Evolutionary conservation across 1,140 invertebrate species (phyloP), one percentile per base, ranked within the genome.

Genomic region (Euura lappo): DNA sequence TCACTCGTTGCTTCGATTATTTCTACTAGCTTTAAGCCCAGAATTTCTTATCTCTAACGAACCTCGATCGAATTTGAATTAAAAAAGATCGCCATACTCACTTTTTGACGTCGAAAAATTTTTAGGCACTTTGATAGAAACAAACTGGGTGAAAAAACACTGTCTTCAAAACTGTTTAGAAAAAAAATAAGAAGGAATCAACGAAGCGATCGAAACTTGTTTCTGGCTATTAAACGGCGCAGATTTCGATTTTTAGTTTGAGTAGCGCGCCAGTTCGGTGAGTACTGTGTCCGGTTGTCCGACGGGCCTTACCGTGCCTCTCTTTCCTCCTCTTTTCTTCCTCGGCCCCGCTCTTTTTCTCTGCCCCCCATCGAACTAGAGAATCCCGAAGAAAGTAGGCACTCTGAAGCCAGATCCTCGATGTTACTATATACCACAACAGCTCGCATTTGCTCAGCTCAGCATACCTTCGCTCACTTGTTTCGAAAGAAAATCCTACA

Each of bases 301-400:
- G 51, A 60, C 8, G 51, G 3, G 10, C 13, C 51, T 60, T 60
- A 6, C 3, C 51, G 51, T 28, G 51, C 51, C 51, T 60, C 6
- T 6, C 51, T 60, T 51, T 51, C 47, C 47, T 51, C 47, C n/a
- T 51, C n/a, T 8, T n/a, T 51, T n/a, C 47, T n/a, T 7, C 47
- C 47, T 51, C 47, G 47, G 7, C 47, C 51, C 51, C 51, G 28
- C 28, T 28, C 28, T 28, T 28, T 28, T 28, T 28, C 28, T 28
- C 28, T 28, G 28, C 51, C 51, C 51, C 51, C 10, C 13, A 60
- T 60, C 51, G 6, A 60, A 8, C 51, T 60, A 60, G 51, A 60
- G 51, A 60, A 60, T 60, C 51, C 51, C 10, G 51, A 60, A 60
- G 51, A 60, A 60, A 60, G 51, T 60, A 60, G 51, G 51, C 51